phyloP scores from a whole-genome alignment of 2,113 vertebrate genomes.

The Myotis davidii region DNA sequence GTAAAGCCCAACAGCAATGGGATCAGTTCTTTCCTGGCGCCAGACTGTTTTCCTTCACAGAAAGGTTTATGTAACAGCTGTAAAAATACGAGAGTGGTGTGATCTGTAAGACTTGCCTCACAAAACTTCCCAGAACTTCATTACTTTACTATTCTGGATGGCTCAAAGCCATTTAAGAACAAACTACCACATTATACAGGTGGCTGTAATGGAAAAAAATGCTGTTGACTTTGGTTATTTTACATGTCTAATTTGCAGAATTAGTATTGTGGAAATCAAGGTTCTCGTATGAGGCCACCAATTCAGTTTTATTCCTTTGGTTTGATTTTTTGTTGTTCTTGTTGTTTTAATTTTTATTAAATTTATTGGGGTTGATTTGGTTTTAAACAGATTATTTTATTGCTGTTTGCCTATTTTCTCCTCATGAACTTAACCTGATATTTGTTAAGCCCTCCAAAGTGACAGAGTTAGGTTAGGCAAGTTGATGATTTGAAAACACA shows the following conservation, averaged over 20 bases:
- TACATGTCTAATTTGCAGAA: conserved; percentile 31
- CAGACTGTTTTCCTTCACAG: neutral
- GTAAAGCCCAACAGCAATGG: conserved; percentile 79
- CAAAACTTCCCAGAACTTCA: neutral
- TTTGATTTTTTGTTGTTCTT: neutral
- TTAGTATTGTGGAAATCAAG: neutral
- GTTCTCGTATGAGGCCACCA: neutral
- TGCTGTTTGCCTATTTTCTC: neutral
- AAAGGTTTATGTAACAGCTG: neutral
- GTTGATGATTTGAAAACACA: neutral
- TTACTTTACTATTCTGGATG: neutral
- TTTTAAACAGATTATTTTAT: neutral
- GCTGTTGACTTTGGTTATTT: conserved; percentile 18
- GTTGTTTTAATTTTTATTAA: neutral
- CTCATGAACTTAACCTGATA: neutral
- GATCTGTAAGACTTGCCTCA: neutral
- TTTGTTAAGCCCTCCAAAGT: conserved; percentile 44
- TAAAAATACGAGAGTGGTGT: neutral
- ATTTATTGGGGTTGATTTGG: neutral
- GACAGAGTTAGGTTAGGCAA: neutral
- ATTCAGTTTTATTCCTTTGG: neutral
- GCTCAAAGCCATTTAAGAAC: neutral
- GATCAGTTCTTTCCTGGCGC: neutral
- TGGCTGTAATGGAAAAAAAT: neutral
- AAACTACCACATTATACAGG: neutral